Percentiles rank a stretch among this genome's conserved stretches.
Conservation (phyloP, 2,888 invertebrate genomes). For the Harpalus rubripes region DNA sequence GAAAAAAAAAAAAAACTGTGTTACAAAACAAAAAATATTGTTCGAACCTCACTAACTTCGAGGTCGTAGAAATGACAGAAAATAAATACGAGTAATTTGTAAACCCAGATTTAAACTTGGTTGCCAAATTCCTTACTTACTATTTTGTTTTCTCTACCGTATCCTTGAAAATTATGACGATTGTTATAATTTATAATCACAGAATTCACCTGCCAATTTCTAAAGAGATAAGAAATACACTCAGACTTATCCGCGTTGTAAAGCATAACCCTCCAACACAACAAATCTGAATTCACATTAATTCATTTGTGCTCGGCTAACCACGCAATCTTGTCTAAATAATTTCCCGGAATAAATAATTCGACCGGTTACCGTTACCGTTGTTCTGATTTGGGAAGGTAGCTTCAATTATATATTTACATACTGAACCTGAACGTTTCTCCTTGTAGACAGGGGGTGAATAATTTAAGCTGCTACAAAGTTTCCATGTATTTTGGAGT, state of each 20-base stretch:
- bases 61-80: too few relatives aligned
- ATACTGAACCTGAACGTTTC: constrained; percentile 10
- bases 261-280: not conserved
- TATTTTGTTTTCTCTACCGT: too few relatives aligned
- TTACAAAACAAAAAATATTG: too few relatives aligned
- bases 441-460: constrained; percentile 34
- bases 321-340: constrained; percentile 16
- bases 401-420: constrained; percentile 44
- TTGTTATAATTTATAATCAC: too few relatives aligned
- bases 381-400: not conserved
- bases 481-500: constrained; percentile 44
- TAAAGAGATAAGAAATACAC: constrained; percentile 1
- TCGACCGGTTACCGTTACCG: not conserved
- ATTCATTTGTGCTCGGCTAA: constrained; percentile 37
- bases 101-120: too few relatives aligned
- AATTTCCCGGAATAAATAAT: constrained; percentile 36
- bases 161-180: too few relatives aligned
- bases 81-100: too few relatives aligned
- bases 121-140: too few relatives aligned
- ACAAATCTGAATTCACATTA: constrained; percentile 2
- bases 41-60: too few relatives aligned
- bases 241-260: not conserved
- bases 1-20: too few relatives aligned
- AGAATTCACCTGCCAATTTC: too few relatives aligned
- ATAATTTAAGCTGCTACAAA: constrained; percentile 35